Base-by-base conservation (phyloP, 2,113 vertebrate species). In the Coregonus clupeaformis region DNA sequence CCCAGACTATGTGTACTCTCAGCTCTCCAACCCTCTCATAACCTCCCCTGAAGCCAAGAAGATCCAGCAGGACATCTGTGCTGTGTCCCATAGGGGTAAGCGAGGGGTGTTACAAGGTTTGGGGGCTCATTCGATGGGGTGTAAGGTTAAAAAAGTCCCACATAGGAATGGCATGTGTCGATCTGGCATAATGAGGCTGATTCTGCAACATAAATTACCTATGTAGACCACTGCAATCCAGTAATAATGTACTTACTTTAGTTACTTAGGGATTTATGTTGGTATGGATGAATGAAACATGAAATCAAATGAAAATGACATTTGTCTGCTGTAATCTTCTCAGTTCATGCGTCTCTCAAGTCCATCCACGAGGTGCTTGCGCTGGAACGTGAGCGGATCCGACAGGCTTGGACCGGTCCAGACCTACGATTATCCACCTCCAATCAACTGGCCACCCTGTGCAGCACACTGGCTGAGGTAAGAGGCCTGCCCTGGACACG, bases 51-150 rank as follows among this genome's bases (percentile, higher is more conserved):
- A 98, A 80, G 95, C 94, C 49, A 91, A 90, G 82, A 95, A 96
- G 82, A 88, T 98, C 63, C 96, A 97, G 87, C 90, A 95, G 80
- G 95, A 93, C 77, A 95, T 98, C 89, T 96, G 92, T 87, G 55
- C 76, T 0, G 84, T 94, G 70, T 95, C 96, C 0, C 94, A 96
- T 78, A 95, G 91, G 87, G 93, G 96, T 97, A 82, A 64, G 82
- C 0, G 63, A n/a, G 9, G 20, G 13, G 30, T 52, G 49, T 18
- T 18, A 14, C 47, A 14, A 0, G 47, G 13, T 49, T 49, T 16
- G 14, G 47, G 47, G 3, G 47, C 47, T 49, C 14, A 16, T 49
- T 49, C 14, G 32, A 16, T 49, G 11, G 16, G 16, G 64, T 13
- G 29, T 18, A n/a, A 64, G 22, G 6, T 73, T 49, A 0, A n/a